Evolutionary conservation across 1,140 invertebrate genomes (phyloP).

Genomic region (Carposina sasakii): DNA sequence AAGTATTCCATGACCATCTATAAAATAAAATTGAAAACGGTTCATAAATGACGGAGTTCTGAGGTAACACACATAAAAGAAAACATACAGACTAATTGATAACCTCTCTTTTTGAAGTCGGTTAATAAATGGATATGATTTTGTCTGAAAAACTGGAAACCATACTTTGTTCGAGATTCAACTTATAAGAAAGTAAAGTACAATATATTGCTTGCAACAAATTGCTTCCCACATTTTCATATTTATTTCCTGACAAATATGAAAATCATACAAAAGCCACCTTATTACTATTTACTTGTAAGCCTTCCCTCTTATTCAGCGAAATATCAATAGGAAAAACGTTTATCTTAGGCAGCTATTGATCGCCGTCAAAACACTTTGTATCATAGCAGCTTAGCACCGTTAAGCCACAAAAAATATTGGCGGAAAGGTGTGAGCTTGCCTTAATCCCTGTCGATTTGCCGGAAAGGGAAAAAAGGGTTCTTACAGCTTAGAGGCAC

Average conservation of each 20-base stretch:
- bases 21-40: no score
- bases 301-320: slow-evolving; percentile 18
- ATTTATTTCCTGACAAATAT: slow-evolving; percentile 18
- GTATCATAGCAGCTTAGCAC: slow-evolving; percentile 45
- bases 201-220: no score
- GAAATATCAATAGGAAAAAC: slow-evolving; percentile 28
- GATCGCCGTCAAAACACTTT: slow-evolving; percentile 43
- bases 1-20: no score
- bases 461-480: slow-evolving; percentile 66
- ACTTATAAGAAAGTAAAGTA: no score
- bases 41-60: no score
- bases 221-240: no score
- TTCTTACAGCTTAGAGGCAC: slow-evolving; percentile 45
- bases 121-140: no score
- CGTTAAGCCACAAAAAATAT: slow-evolving; percentile 59
- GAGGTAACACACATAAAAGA: no score
- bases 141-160: no score
- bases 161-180: no score
- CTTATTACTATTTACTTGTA: slow-evolving; percentile 22
- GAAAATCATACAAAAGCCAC: slow-evolving; percentile 15
- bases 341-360: slow-evolving; percentile 32
- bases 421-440: slow-evolving; percentile 60
- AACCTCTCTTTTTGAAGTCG: no score
- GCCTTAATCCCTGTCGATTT: slow-evolving; percentile 67
- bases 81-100: no score